These are phyloP conservation scores for Aspidoscelis tigris DNA, from an alignment of 2,113 vertebrate genomes.

Conservation along the genomic window DNA sequence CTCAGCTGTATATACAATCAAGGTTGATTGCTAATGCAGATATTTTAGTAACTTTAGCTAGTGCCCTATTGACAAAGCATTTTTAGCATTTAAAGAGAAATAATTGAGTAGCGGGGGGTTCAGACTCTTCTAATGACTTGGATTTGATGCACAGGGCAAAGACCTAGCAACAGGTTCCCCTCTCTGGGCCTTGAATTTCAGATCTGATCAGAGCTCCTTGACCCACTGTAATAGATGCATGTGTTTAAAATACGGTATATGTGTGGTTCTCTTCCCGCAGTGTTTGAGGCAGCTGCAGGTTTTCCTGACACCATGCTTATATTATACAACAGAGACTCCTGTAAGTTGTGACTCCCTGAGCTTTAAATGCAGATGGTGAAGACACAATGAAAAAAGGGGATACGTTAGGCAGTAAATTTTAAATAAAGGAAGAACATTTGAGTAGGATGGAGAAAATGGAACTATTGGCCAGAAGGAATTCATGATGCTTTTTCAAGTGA, in stretches of 20 bases:
- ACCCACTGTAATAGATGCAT: not conserved
- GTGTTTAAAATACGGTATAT: not conserved
- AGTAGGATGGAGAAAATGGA: not conserved
- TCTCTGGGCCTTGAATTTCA: slow-evolving; percentile 1
- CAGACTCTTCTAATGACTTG: slow-evolving; percentile 28
- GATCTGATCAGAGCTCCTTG: not conserved
- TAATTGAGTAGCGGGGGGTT: slow-evolving; percentile 28
- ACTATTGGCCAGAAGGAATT: not conserved
- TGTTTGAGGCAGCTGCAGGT: not conserved
- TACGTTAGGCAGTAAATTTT: not conserved
- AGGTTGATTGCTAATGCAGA: slow-evolving; percentile 19
- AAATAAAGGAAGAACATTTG: not conserved
- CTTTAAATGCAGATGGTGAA: not conserved
- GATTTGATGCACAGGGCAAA: slow-evolving; percentile 24
- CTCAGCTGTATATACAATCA: not conserved
- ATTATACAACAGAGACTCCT: not conserved
- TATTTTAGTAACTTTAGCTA: slow-evolving; percentile 28
- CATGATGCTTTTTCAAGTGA: not conserved
- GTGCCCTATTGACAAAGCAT: slow-evolving; percentile 26
- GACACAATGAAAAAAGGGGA: not conserved
- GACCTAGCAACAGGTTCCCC: not conserved
- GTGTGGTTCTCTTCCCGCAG: not conserved
- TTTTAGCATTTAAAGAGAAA: slow-evolving; percentile 37
- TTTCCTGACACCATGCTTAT: not conserved
- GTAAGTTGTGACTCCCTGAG: not conserved